phyloP scores from a whole-genome alignment of 2,113 vertebrate genomes.

The Hydrochoerus hydrochaeris region DNA sequence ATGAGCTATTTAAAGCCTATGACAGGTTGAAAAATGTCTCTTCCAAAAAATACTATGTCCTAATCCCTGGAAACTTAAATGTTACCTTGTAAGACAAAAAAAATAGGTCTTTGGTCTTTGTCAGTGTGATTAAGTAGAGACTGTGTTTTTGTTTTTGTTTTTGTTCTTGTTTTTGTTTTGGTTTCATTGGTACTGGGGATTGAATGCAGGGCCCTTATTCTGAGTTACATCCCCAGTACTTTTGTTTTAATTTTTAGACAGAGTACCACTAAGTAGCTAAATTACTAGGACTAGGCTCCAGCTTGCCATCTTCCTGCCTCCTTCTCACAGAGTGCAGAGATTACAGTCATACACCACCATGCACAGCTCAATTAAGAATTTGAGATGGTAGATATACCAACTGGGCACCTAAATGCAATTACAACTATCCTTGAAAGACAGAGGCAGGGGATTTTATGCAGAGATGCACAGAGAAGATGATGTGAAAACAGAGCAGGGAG shows the following conservation, averaged over 20 bases:
- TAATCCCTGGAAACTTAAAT: background rate
- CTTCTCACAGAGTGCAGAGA: background rate
- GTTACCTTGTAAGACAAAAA: background rate
- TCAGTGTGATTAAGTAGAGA: background rate
- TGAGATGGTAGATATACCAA: background rate
- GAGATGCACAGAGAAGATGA: background rate
- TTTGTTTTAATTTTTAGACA: background rate
- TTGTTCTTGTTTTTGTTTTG: background rate
- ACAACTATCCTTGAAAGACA: background rate
- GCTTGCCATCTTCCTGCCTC: background rate
- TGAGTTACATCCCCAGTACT: background rate
- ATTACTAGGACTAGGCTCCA: background rate
- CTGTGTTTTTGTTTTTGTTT: background rate
- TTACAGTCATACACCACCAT: background rate
- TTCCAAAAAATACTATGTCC: background rate
- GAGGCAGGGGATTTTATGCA: background rate
- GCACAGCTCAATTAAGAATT: background rate
- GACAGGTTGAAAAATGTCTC: background rate
- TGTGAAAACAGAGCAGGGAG: background rate
- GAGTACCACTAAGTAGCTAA: background rate
- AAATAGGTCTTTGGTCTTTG: background rate
- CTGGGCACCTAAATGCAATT: background rate
- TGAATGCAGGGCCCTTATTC: background rate
- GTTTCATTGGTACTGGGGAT: background rate
- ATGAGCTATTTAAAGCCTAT: background rate